Conservation (phyloP, 2,888 invertebrate species). For the Diplazon laetatorius region DNA sequence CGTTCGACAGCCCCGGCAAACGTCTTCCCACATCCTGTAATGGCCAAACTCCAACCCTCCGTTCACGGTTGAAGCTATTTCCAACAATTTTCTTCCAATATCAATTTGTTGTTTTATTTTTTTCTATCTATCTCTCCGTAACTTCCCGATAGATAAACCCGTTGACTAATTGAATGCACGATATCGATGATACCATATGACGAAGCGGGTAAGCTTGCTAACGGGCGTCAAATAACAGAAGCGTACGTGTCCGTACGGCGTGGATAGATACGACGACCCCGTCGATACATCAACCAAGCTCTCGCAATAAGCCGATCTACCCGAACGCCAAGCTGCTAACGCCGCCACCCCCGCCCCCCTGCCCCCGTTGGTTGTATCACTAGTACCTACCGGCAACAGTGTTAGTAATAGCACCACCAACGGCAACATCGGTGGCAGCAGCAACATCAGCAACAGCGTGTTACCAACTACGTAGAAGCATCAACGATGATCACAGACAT, state of each 20-base stretch:
- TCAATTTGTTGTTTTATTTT: too few relatives aligned
- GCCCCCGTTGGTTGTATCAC: too few relatives aligned
- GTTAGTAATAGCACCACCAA: not conserved
- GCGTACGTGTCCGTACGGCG: conserved; percentile 21
- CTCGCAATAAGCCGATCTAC: conserved; percentile 59
- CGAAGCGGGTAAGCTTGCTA: not conserved
- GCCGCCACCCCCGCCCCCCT: conserved; percentile 25
- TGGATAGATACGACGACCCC: conserved; percentile 36
- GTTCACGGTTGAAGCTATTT: too few relatives aligned
- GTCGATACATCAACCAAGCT: conserved; percentile 52
- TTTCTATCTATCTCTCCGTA: too few relatives aligned
- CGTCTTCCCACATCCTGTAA: too few relatives aligned
- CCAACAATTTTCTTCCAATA: too few relatives aligned
- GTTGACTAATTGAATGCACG: too few relatives aligned
- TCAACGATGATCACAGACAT: conserved; percentile 25
- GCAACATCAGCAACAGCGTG: conserved; percentile 28
- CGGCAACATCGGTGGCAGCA: conserved; percentile 2
- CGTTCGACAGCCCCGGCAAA: too few relatives aligned
- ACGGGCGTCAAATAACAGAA: conserved; percentile 20
- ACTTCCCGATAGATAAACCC: too few relatives aligned
- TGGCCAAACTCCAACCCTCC: too few relatives aligned
- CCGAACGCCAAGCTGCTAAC: conserved; percentile 53
- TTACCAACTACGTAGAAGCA: conserved; percentile 32
- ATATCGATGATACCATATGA: not conserved
- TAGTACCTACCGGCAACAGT: too few relatives aligned